phyloP scores from a whole-genome alignment of 1,140 invertebrate species.

The Geopemphigus sp. region DNA sequence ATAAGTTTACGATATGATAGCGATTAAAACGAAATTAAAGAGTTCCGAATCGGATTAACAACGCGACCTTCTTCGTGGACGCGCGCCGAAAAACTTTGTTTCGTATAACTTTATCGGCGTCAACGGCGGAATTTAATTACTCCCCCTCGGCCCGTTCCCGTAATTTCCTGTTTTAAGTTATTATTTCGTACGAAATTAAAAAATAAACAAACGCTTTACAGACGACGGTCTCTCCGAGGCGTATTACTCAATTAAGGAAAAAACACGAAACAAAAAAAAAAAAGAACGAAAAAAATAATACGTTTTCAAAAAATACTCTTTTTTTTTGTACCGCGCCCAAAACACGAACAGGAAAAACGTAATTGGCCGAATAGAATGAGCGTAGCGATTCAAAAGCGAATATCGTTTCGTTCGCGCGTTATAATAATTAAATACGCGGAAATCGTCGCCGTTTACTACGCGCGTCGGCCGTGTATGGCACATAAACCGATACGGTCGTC shows the following conservation, averaged over 20 bases:
- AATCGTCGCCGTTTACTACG: neutral
- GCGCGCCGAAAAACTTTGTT: neutral
- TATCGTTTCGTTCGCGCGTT: neutral
- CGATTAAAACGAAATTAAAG: conserved; percentile 8
- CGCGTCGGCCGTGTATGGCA: neutral
- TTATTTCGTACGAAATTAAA: neutral
- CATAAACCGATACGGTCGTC: conserved; percentile 8
- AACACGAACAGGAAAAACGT: neutral
- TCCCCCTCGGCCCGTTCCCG: neutral
- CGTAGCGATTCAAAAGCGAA: neutral
- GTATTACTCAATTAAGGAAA: neutral
- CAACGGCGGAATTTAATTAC: conserved; percentile 16
- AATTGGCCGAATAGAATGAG: neutral
- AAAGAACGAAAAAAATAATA: neutral
- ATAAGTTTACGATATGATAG: neutral
- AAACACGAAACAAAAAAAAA: neutral
- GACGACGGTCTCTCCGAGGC: neutral
- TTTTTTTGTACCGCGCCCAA: neutral
- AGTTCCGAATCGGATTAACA: conserved; percentile 2
- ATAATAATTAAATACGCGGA: conserved; percentile 19
- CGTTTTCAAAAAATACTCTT: no score
- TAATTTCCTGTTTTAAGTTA: neutral
- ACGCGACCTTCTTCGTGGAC: neutral
- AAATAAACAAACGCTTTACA: conserved; percentile 25
- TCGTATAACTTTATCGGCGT: neutral